Evolutionary conservation across 1,140 invertebrate species (phyloP).

Genomic region (Ooceraea biroi): DNA sequence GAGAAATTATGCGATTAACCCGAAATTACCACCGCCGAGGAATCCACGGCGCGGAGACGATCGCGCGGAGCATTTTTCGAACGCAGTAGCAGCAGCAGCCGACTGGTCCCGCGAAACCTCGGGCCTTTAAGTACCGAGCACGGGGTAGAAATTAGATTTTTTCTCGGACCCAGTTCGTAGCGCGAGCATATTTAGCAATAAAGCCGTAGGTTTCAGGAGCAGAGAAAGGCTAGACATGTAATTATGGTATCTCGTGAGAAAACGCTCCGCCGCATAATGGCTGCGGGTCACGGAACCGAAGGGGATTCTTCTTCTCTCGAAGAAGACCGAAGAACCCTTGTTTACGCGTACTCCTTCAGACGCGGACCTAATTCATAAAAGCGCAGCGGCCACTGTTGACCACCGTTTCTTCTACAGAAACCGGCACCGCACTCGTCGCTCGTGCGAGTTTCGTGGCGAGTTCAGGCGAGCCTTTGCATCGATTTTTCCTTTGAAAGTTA

Average conservation of each 20-base stretch:
- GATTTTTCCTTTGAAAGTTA: no score
- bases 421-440: not conserved
- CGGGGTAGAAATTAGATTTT: slow-evolving; percentile 80
- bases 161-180: slow-evolving; percentile 60
- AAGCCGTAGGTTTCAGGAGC: slow-evolving; percentile 83
- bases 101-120: slow-evolving; percentile 50
- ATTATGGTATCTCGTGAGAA: slow-evolving; percentile 85
- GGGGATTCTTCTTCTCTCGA: slow-evolving; percentile 32
- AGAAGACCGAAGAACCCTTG: slow-evolving; percentile 58
- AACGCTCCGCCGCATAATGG: slow-evolving; percentile 81
- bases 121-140: slow-evolving; percentile 64
- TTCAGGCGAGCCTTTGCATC: no score
- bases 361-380: slow-evolving; percentile 37
- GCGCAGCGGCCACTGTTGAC: not conserved
- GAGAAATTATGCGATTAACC: slow-evolving; percentile 47
- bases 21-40: slow-evolving; percentile 36
- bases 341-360: slow-evolving; percentile 60
- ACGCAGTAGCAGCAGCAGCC: slow-evolving; percentile 1
- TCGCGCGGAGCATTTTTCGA: slow-evolving; percentile 47
- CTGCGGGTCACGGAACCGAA: slow-evolving; percentile 81
- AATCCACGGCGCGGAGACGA: not conserved
- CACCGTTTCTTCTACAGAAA: not conserved
- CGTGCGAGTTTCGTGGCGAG: slow-evolving; percentile 1
- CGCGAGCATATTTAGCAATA: slow-evolving; percentile 81
- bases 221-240: slow-evolving; percentile 84